Evolutionary conservation across 2,888 invertebrate species (phyloP).

Genomic region (Biston stratarius): DNA sequence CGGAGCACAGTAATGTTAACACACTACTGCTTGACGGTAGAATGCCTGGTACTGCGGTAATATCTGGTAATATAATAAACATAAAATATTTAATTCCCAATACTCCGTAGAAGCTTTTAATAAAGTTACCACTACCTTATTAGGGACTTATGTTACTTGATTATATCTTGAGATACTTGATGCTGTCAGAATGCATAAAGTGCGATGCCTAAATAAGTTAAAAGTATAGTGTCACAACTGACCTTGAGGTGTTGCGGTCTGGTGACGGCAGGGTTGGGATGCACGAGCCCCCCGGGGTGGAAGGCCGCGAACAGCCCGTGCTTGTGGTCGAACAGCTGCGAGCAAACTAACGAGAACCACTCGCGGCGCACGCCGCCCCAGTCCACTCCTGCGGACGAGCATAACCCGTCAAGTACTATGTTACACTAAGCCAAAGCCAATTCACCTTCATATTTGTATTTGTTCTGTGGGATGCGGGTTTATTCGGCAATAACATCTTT

Average conservation of each 20-base stretch:
- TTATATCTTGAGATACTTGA: no score
- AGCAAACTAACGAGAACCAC: constrained; percentile 97
- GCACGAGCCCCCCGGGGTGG: constrained; percentile 94
- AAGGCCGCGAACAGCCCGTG: constrained; percentile 94
- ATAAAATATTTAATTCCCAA: no score
- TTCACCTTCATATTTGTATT: no score
- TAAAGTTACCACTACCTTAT: no score
- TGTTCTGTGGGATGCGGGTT: no score
- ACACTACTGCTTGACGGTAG: no score
- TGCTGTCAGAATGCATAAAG: not conserved
- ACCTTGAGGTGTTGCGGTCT: constrained; percentile 88
- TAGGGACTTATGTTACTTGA: no score
- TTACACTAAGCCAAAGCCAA: not conserved
- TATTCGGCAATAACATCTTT: no score
- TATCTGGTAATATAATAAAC: no score
- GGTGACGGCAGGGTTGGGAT: constrained; percentile 93
- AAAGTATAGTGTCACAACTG: not conserved
- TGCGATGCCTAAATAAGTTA: not conserved
- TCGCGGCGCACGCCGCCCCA: constrained; percentile 97
- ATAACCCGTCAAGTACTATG: not conserved
- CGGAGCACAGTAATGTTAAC: no score
- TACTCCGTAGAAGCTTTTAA: no score
- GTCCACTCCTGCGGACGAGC: constrained; percentile 90
- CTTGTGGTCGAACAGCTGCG: constrained; percentile 93
- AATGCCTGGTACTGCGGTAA: no score